These are phyloP conservation scores for Rousettus madagascariensis DNA, from an alignment of 2,797 vertebrate species.

Conservation along the genomic window DNA sequence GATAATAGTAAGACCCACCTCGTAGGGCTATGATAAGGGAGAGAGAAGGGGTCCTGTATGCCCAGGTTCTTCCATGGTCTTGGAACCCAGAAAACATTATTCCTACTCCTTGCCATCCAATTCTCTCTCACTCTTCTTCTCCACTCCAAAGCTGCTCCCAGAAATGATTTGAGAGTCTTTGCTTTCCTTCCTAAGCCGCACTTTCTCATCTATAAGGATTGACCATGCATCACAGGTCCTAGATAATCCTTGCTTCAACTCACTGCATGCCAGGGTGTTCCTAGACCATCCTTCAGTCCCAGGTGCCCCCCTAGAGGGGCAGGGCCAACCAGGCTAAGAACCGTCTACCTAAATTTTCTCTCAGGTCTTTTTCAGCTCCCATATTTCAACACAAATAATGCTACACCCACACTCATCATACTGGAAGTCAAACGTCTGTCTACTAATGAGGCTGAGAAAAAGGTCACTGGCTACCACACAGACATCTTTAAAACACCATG, in stretches of 20 bases:
- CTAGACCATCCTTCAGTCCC: neutral
- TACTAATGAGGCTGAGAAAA: neutral
- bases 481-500: neutral
- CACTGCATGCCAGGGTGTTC: neutral
- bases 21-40: neutral
- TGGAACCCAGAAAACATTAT: fast-evolving
- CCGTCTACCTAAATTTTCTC: neutral
- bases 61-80: fast-evolving
- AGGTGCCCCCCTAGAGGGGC: neutral
- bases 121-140: neutral
- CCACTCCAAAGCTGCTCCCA: neutral
- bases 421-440: fast-evolving
- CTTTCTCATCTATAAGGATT: neutral
- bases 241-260: neutral
- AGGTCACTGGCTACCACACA: neutral
- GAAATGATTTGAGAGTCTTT: neutral
- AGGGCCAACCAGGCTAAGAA: neutral
- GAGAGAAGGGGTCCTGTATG: fast-evolving
- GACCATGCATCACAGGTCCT: neutral
- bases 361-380: neutral
- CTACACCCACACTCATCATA: fast-evolving
- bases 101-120: too few species aligned
- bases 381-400: neutral
- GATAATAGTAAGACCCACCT: neutral
- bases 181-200: neutral